Base-by-base conservation (phyloP, 1,140 invertebrate genomes). In the Scaptomyza graminum region DNA sequence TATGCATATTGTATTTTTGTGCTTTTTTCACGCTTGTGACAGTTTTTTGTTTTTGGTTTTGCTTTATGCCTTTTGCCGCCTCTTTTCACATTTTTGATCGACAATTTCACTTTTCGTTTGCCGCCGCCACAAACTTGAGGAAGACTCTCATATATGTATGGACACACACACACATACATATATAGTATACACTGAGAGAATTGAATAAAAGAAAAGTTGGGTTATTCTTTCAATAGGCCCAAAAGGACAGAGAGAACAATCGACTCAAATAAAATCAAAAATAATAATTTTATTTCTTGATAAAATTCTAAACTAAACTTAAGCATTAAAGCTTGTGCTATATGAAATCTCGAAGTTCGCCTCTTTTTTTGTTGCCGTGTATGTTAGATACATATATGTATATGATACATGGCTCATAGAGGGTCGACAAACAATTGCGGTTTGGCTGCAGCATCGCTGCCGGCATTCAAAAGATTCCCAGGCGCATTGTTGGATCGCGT, bases 21-120 rank as follows among this genome's bases (percentile, higher is more conserved):
- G 59, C 52, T 71, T 71, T 71, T 71, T 71, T 71, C 47, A 71
- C 37, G 64, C 51, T 54, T 76, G 74, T 74, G 71, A 74, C 74
- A 70, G 56, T 79, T 85, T 79, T 79, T 84, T 81, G 74, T 81
- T 80, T 65, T 73, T 71, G 56, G 70, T 43, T 72, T 67, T 67
- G 18, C 18, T 3, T n/a, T n/a, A n/a, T 25, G 25, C 25, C 2
- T 25, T 31, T 31, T 31, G 52, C 62, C 74, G 50, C 47, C 62
- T 69, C 59, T 75, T 59, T 74, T 52, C 50, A 55, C 57, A 57
- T 76, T 55, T 79, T 88, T 82, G 81, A 87, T 87, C 83, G 83
- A 87, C 83, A 87, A 88, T 87, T 87, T 87, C 83, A 87, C 83
- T 87, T 87, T 87, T 87, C 64, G 61, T 46, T 59, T 25, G 69